These are phyloP conservation scores for Lepetodrilus schrolli DNA, from an alignment of 2,888 invertebrate genomes.

Conservation along the genomic window DNA sequence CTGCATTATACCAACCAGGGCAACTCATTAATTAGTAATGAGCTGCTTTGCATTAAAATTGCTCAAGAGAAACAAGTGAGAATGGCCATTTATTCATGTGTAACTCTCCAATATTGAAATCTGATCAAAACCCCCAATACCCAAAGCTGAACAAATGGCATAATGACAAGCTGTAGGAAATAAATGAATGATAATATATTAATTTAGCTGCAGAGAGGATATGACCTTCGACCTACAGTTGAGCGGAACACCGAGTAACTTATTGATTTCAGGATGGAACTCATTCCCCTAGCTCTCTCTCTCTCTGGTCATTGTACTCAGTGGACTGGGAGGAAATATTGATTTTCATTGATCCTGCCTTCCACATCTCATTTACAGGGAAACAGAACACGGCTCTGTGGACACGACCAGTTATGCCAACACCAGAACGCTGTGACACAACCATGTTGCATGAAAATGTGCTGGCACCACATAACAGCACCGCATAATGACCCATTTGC, in stretches of 20 bases:
- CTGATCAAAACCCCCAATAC: not conserved
- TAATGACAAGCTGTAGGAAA: not conserved
- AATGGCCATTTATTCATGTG: not conserved
- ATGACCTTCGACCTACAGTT: not conserved
- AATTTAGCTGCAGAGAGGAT: not conserved
- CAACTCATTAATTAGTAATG: conserved; percentile 18
- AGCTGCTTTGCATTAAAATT: not conserved
- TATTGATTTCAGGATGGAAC: not conserved
- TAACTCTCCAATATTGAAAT: not conserved
- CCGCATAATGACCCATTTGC: not conserved
- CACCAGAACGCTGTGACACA: no score
- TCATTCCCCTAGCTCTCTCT: not conserved
- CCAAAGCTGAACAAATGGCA: not conserved
- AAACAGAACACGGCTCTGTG: not conserved
- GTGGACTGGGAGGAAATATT: not conserved
- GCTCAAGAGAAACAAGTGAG: conserved; percentile 18
- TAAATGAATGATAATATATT: conserved; percentile 16
- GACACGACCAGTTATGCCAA: not conserved
- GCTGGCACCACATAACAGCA: not conserved
- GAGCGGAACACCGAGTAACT: not conserved
- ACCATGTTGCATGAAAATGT: not conserved
- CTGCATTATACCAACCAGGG: conserved; percentile 36
- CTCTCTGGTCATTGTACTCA: no score
- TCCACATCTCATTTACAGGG: not conserved
- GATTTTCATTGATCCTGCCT: conserved; percentile 14